A percentile compares a stretch with the other conserved stretches of the same genome.
Evolutionary conservation across 1,140 invertebrate genomes (phyloP).

Genomic region (Globodera rostochiensis): DNA sequence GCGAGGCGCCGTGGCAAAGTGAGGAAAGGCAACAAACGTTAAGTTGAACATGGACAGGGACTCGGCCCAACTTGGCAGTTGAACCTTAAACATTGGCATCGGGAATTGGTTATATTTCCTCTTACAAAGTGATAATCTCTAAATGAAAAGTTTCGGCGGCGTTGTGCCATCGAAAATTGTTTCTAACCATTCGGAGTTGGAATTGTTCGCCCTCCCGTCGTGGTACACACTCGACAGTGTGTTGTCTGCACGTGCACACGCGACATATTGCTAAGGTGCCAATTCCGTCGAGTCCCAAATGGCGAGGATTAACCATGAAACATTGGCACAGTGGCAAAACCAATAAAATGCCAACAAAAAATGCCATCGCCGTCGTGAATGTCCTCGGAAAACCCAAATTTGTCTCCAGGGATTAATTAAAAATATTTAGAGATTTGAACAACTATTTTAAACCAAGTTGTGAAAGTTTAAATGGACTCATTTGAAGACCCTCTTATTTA

Average conservation of each 20-base stretch:
- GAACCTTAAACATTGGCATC: constrained; percentile 8
- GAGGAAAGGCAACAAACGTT: constrained; percentile 37
- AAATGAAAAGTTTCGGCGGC: too few relatives aligned
- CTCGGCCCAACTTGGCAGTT: constrained; percentile 47
- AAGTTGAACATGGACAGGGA: constrained; percentile 49
- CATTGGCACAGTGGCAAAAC: not conserved
- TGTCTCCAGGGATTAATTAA: too few relatives aligned
- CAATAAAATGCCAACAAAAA: constrained; percentile 3
- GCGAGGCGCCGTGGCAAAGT: constrained; percentile 40
- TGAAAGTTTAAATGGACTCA: not conserved
- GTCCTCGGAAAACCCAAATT: not conserved
- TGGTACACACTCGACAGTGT: constrained; percentile 9
- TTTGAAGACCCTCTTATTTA: too few relatives aligned
- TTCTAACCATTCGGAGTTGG: not conserved
- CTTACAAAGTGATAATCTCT: too few relatives aligned
- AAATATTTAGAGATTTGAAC: too few relatives aligned
- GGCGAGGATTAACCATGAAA: constrained; percentile 10
- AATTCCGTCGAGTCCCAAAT: not conserved
- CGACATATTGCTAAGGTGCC: not conserved
- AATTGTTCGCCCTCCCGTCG: constrained; percentile 8
- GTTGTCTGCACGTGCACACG: not conserved
- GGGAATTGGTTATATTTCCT: too few relatives aligned
- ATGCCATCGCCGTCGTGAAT: not conserved
- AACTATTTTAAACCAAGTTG: too few relatives aligned
- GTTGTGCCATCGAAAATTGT: not conserved